phyloP scores from a whole-genome alignment of 2,888 invertebrate species.

The Parascotia fuliginaria region DNA sequence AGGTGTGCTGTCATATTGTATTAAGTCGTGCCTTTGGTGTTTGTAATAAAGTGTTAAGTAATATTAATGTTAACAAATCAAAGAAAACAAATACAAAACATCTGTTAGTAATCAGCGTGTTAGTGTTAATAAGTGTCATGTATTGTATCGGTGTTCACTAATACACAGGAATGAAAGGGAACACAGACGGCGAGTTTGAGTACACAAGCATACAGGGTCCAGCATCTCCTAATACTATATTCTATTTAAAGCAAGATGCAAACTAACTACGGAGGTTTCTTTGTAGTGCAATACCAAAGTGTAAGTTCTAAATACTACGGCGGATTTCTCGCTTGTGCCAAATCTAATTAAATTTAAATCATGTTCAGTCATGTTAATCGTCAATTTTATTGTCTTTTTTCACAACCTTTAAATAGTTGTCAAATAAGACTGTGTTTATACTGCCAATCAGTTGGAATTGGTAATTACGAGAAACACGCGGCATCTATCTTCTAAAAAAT shows the following conservation, averaged over 20 bases:
- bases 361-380: constrained; percentile 27
- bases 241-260: constrained; percentile 77
- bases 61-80: constrained; percentile 62
- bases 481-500: constrained; percentile 67
- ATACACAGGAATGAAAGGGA: constrained; percentile 71
- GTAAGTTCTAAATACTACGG: constrained; percentile 52
- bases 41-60: constrained; percentile 66
- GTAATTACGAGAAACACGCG: constrained; percentile 74
- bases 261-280: constrained; percentile 76
- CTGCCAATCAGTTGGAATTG: constrained; percentile 38
- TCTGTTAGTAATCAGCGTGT: constrained; percentile 71
- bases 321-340: constrained; percentile 72
- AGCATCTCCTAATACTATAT: constrained; percentile 65
- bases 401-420: constrained; percentile 48
- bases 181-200: constrained; percentile 79
- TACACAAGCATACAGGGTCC: constrained; percentile 81
- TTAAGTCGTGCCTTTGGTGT: constrained; percentile 77
- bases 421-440: constrained; percentile 50
- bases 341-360: constrained; percentile 28
- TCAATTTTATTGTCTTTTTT: constrained; percentile 48
- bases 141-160: constrained; percentile 76
- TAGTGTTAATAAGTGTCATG: constrained; percentile 75
- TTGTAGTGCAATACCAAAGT: constrained; percentile 64
- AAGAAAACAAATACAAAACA: constrained; percentile 62
- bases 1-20: constrained; percentile 83